Conservation (phyloP, 2,797 vertebrate species). For the Sebastes baramenuke region DNA sequence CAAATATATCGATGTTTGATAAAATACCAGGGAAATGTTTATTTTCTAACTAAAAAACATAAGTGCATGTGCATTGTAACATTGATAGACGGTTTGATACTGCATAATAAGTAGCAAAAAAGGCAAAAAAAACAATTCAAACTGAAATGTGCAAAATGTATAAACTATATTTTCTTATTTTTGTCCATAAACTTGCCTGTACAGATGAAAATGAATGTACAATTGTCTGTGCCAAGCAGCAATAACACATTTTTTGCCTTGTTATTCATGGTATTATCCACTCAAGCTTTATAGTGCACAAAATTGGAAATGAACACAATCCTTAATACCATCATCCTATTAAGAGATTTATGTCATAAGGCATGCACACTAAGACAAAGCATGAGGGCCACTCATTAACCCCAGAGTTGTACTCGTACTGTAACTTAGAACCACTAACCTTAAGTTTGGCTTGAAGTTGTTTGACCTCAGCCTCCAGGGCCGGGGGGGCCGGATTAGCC, state of each 20-base stretch:
- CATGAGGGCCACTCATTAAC: constrained; percentile 41
- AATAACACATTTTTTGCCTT: background rate
- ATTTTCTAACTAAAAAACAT: background rate
- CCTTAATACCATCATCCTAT: constrained; percentile 49
- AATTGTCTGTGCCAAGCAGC: background rate
- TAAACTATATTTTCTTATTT: background rate
- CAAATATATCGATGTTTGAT: constrained; percentile 42
- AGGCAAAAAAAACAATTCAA: background rate
- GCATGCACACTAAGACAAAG: constrained; percentile 39
- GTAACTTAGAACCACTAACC: constrained; percentile 76
- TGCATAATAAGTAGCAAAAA: constrained; percentile 9
- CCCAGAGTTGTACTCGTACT: background rate
- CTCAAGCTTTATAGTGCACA: constrained; percentile 32
- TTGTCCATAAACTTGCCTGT: background rate
- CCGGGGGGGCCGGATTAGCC: constrained; percentile 77
- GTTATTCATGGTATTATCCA: constrained; percentile 28
- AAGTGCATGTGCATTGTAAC: constrained; percentile 14
- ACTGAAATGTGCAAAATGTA: background rate
- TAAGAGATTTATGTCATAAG: constrained; percentile 49
- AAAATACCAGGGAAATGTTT: constrained; percentile 24
- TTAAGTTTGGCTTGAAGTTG: constrained; percentile 91
- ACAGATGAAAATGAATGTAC: background rate
- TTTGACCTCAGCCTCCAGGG: constrained; percentile 87
- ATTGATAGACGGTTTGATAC: background rate
- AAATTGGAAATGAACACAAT: constrained; percentile 52